Conservation (phyloP, 2,797 vertebrate genomes). For the Zenarchopterus dispar region DNA sequence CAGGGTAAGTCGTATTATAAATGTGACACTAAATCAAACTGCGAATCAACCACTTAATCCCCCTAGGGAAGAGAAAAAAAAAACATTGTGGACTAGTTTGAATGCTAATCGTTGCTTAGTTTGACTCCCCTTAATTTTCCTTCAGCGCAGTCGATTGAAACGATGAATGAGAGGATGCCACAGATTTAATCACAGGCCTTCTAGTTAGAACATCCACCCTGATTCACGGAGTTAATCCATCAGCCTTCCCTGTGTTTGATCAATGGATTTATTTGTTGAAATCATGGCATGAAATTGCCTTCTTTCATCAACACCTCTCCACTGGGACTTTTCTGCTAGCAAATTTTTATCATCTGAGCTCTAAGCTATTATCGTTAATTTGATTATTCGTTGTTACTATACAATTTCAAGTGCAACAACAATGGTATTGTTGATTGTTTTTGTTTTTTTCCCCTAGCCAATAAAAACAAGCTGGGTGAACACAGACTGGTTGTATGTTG, state of each 20-base stretch:
- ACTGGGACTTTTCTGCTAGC: conserved; percentile 29
- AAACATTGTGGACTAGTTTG: conserved; percentile 34
- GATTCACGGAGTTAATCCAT: conserved; percentile 59
- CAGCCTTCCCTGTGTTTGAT: conserved; percentile 58
- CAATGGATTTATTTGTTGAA: conserved; percentile 66
- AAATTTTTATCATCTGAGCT: conserved; percentile 33
- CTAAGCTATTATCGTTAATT: conserved; percentile 38
- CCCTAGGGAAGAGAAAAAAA: conserved; percentile 25
- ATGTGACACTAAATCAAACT: conserved; percentile 59
- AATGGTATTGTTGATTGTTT: neutral
- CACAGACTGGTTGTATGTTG: no score
- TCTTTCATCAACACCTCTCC: conserved; percentile 34
- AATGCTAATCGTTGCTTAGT: conserved; percentile 62
- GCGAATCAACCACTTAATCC: conserved; percentile 42
- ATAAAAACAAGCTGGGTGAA: no score
- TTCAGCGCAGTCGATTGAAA: conserved; percentile 29
- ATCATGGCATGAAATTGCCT: conserved; percentile 65
- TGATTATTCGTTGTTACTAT: conserved; percentile 43
- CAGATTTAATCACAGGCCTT: conserved; percentile 58
- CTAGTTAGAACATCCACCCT: conserved; percentile 63
- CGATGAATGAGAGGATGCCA: conserved; percentile 59
- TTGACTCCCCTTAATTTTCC: conserved; percentile 36
- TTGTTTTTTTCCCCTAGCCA: no score
- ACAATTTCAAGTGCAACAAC: conserved; percentile 25
- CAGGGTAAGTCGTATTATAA: conserved; percentile 34